phyloP scores from a whole-genome alignment of 92 coral and sea anemone genomes.

The Plumapathes pennacea region DNA sequence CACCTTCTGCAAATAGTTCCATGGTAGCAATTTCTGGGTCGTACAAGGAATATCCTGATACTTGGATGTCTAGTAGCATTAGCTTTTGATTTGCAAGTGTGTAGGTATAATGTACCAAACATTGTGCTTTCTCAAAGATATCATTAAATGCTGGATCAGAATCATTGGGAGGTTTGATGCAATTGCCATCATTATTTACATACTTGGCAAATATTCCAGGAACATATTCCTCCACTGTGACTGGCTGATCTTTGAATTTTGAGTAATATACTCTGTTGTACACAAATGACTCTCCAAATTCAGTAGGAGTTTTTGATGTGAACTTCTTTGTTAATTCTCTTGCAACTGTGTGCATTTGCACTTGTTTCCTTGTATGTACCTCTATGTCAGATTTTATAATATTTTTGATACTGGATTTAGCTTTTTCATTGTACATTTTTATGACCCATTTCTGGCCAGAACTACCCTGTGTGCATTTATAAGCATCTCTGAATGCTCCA shows the following conservation, averaged over 20 bases:
- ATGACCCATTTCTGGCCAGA: slow-evolving; percentile 55
- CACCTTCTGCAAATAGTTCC: slow-evolving; percentile 34
- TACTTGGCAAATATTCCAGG: slow-evolving; percentile 61
- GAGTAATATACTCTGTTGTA: slow-evolving; percentile 62
- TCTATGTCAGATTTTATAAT: slow-evolving; percentile 38
- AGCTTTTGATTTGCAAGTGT: slow-evolving; percentile 21
- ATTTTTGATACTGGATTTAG: slow-evolving; percentile 50
- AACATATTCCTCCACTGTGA: slow-evolving; percentile 70
- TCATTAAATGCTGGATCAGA: slow-evolving; percentile 24
- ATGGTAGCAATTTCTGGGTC: slow-evolving; percentile 69
- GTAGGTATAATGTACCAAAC: slow-evolving; percentile 53
- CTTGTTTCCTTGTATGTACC: slow-evolving; percentile 62
- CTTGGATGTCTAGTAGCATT: slow-evolving; percentile 70
- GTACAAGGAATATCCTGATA: slow-evolving; percentile 57
- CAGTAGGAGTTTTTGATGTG: slow-evolving; percentile 33
- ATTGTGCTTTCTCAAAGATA: slow-evolving; percentile 62
- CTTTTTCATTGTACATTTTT: slow-evolving; percentile 46
- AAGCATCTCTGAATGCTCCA: slow-evolving; percentile 82
- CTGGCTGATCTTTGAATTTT: slow-evolving; percentile 42
- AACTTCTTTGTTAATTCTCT: slow-evolving; percentile 48
- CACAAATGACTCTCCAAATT: slow-evolving; percentile 59
- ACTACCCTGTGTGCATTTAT: slow-evolving; percentile 32
- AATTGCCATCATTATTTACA: slow-evolving; percentile 61
- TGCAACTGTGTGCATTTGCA: slow-evolving; percentile 76
- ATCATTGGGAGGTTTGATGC: slow-evolving; percentile 35